A percentile compares a stretch with the other conserved stretches of the same genome.
phyloP scores from a whole-genome alignment of 2,113 vertebrate genomes.

The Nyctibius bracteatus region DNA sequence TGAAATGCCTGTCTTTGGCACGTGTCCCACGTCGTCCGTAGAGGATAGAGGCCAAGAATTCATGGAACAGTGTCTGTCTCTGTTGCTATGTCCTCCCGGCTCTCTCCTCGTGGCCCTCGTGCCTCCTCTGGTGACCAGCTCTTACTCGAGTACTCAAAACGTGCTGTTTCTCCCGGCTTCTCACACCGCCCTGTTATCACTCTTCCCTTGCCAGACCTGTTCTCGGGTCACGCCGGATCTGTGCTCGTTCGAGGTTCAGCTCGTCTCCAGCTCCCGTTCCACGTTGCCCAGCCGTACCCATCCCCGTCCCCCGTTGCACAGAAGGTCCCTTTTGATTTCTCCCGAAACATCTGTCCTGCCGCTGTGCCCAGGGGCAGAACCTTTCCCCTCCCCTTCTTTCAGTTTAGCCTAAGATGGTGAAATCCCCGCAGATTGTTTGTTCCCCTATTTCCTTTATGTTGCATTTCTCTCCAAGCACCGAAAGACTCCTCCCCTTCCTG shows the following conservation, averaged over 20 bases:
- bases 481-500: constrained; percentile 66
- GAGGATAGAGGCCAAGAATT: constrained; percentile 18
- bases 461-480: constrained; percentile 68
- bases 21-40: not conserved
- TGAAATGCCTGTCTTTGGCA: constrained; percentile 41
- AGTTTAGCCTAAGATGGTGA: constrained; percentile 75
- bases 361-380: not conserved
- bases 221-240: not conserved
- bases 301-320: not conserved
- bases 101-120: not conserved
- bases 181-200: not conserved
- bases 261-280: not conserved
- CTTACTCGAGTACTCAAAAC: not conserved
- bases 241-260: not conserved
- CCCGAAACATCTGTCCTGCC: constrained; percentile 35
- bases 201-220: not conserved
- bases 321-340: constrained; percentile 5
- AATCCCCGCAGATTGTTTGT: constrained; percentile 71
- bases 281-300: fast-evolving
- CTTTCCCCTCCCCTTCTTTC: constrained; percentile 62
- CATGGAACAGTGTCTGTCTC: not conserved
- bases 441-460: constrained; percentile 77
- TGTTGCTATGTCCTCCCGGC: not conserved
- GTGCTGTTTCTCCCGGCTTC: not conserved
- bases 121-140: not conserved